These are phyloP conservation scores for Ectropis crepuscularia DNA, from an alignment of 2,888 invertebrate species.

Conservation along the genomic window DNA sequence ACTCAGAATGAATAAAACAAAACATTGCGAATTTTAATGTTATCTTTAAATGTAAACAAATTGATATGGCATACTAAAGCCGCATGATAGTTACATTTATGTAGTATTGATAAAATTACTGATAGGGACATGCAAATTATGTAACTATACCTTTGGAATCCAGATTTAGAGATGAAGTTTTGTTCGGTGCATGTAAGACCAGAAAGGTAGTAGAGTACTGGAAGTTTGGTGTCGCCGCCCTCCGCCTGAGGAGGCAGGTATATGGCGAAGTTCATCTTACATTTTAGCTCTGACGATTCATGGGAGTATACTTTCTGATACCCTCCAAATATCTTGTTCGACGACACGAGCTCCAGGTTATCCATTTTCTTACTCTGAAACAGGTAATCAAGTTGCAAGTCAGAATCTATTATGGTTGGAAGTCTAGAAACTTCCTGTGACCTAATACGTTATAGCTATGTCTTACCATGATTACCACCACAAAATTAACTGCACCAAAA, in stretches of 20 bases:
- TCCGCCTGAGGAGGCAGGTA: slow-evolving; percentile 93
- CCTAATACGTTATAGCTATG: background rate
- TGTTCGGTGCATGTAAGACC: slow-evolving; percentile 97
- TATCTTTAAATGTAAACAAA: slow-evolving; percentile 21
- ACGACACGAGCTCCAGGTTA: slow-evolving; percentile 85
- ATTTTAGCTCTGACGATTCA: slow-evolving; percentile 90
- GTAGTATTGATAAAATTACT: slow-evolving; percentile 13
- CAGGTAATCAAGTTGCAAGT: background rate
- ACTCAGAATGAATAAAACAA: slow-evolving; percentile 1
- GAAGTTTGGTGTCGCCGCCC: slow-evolving; percentile 86
- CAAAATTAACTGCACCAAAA: background rate
- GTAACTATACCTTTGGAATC: slow-evolving; percentile 89
- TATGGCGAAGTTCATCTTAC: slow-evolving; percentile 96
- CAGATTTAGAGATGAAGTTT: slow-evolving; percentile 97
- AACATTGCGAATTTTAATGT: background rate
- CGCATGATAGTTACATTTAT: slow-evolving; percentile 7
- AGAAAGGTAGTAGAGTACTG: slow-evolving; percentile 96
- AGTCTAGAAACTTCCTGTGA: background rate
- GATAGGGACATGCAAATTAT: slow-evolving; percentile 15
- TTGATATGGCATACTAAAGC: slow-evolving; percentile 16
- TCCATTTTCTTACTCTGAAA: slow-evolving; percentile 72
- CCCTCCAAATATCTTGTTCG: slow-evolving; percentile 92
- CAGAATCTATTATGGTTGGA: background rate
- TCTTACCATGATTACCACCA: slow-evolving; percentile 3
- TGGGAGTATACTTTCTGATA: slow-evolving; percentile 94